Conservation (phyloP, 2,888 invertebrate species). For the Eristalis arbustorum region DNA sequence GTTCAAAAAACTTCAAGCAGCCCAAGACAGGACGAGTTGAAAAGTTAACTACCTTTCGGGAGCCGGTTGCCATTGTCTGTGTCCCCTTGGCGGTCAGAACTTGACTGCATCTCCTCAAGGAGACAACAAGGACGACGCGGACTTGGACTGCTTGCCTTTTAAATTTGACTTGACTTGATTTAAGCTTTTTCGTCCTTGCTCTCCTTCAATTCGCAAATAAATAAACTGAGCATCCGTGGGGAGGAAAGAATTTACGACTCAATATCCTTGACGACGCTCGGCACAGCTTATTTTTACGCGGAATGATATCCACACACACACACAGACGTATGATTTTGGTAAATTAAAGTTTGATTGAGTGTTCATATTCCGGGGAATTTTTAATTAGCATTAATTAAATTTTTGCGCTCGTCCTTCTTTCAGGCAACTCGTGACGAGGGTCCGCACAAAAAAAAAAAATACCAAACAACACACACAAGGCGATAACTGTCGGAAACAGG, state of each 20-base stretch:
- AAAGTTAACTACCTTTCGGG: conserved; percentile 1
- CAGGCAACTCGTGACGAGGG: background rate
- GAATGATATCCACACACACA: background rate
- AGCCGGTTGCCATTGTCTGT: background rate
- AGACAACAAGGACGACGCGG: background rate
- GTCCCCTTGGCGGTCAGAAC: background rate
- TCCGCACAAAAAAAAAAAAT: background rate
- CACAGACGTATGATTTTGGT: conserved; percentile 10
- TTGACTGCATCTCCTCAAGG: background rate
- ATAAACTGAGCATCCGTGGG: conserved; percentile 28
- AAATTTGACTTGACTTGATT: background rate
- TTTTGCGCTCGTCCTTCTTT: conserved; percentile 1
- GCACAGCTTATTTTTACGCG: background rate
- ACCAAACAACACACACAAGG: conserved; percentile 15
- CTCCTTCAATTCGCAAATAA: conserved; percentile 16
- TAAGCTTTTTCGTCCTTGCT: background rate
- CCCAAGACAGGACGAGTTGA: background rate
- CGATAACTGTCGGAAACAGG: conserved; percentile 41
- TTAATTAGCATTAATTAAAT: conserved; percentile 69
- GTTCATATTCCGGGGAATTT: conserved; percentile 66
- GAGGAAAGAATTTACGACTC: conserved; percentile 33
- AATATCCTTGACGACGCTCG: conserved; percentile 15
- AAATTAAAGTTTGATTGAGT: conserved; percentile 65
- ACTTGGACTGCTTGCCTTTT: background rate
- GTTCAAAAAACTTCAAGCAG: background rate